Evolutionary conservation across 2,888 invertebrate genomes (phyloP), one percentile per base, ranked within the genome.

Genomic region (Carpatolechia fugitivella): DNA sequence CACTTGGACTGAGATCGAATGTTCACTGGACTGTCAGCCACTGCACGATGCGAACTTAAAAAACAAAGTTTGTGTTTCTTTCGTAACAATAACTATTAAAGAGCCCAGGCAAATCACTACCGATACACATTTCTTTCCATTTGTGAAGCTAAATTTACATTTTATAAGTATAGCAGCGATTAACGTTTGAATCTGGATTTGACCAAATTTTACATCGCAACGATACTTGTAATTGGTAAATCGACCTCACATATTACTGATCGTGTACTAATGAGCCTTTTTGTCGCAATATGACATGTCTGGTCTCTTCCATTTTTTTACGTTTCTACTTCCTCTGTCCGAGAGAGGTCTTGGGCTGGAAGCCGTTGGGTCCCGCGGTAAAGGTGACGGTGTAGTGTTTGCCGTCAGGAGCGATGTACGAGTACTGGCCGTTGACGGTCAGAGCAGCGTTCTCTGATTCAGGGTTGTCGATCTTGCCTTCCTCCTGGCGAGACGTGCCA

Each of bases 321-420:
- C n/a, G 24, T 24, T 16, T 63, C 65, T 71, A 69, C 56, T 78
- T 75, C 65, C 70, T 70, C 62, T 91, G 91, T 65, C 91, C 83
- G 61, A 91, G 80, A 56, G 88, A 87, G 40, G 91, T 91, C 61
- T 90, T 86, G 52, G 91, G 91, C 65, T 90, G 91, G 91, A 91
- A 93, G 36, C 93, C 93, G 66, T 92, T 92, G 69, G 93, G 92
- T 57, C 93, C 92, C 14, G 92, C 92, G 38, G 92, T 85, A 81
- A 93, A 93, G 60, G 89, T 91, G 60, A 93, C 92, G 1, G 92
- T 92, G 78, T 93, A 94, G 55, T 91, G 91, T 61, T 92, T 92
- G 61, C 94, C 94, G 63, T 94, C 93, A 16, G 91, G 91, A 3
- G 92, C 93, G n/a, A 92, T 82, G 85, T 92, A 94, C 0, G 92